A percentile compares a stretch with the other conserved stretches of the same genome.
Conservation (phyloP, 2,113 vertebrate genomes). For the Chloebia gouldiae region DNA sequence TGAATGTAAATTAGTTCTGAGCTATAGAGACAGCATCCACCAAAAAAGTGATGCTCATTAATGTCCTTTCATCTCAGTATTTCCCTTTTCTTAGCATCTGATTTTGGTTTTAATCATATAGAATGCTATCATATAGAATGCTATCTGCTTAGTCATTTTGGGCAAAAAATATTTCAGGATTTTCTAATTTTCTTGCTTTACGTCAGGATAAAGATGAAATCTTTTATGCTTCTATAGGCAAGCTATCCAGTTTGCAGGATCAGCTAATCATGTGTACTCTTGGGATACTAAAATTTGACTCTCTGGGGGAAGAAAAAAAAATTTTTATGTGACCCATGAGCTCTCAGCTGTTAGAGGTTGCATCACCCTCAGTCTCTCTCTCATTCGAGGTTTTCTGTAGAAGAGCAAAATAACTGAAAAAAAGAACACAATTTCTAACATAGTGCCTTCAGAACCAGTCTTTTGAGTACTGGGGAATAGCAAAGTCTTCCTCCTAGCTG, state of each 20-base stretch:
- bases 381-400: neutral
- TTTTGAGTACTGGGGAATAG: neutral
- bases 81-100: conserved; percentile 31
- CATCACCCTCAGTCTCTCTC: neutral
- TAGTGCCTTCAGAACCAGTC: neutral
- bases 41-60: conserved; percentile 29
- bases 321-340: neutral
- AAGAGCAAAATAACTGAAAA: neutral
- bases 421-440: neutral
- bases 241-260: neutral
- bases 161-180: neutral
- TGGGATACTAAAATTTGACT: neutral
- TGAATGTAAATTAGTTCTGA: conserved; percentile 38
- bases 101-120: conserved; percentile 29
- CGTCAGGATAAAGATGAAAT: neutral
- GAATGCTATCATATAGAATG: neutral
- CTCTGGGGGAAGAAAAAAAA: neutral
- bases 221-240: neutral
- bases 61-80: conserved; percentile 43
- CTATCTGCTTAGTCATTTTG: conserved; percentile 29
- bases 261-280: neutral
- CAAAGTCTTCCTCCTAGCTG: neutral
- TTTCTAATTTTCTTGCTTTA: neutral
- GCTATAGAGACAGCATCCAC: neutral
- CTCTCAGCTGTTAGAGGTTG: neutral